Conservation (phyloP, 2,113 vertebrate genomes). For the Bagarius yarrelli region DNA sequence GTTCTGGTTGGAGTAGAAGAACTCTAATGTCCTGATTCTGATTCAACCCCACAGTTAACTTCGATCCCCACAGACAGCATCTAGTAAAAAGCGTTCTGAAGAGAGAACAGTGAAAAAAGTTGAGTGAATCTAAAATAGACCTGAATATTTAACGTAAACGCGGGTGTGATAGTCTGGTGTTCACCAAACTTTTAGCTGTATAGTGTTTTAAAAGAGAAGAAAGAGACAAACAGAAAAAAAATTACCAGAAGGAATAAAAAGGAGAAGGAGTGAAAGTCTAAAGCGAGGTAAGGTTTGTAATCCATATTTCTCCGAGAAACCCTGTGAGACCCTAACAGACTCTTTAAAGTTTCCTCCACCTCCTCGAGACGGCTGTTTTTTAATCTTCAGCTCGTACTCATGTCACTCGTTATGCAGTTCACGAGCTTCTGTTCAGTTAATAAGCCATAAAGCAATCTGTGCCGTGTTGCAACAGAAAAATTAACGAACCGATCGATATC, state of each 20-base stretch:
- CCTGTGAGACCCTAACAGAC: background rate
- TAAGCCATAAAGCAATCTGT: background rate
- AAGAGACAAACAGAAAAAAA: background rate
- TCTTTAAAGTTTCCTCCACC: constrained; percentile 9
- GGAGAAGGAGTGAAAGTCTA: background rate
- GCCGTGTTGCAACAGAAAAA: background rate
- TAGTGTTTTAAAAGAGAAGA: background rate
- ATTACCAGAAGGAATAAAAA: background rate
- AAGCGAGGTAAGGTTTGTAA: constrained; percentile 19
- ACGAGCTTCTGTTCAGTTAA: constrained; percentile 36
- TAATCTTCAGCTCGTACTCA: constrained; percentile 29
- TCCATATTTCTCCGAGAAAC: background rate
- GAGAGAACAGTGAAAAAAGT: background rate
- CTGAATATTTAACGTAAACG: background rate
- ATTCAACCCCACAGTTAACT: too few relatives aligned
- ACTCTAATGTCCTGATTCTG: too few relatives aligned
- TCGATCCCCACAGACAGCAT: too few relatives aligned
- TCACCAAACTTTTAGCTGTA: background rate
- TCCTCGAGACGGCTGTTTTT: constrained; percentile 19
- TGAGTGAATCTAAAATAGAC: background rate
- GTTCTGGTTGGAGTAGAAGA: too few relatives aligned
- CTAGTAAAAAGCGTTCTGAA: too few relatives aligned
- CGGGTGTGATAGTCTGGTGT: background rate
- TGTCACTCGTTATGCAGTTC: constrained; percentile 30
- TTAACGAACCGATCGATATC: background rate